phyloP scores from a whole-genome alignment of 1,140 invertebrate species.

The Drosophila pallidifrons region DNA sequence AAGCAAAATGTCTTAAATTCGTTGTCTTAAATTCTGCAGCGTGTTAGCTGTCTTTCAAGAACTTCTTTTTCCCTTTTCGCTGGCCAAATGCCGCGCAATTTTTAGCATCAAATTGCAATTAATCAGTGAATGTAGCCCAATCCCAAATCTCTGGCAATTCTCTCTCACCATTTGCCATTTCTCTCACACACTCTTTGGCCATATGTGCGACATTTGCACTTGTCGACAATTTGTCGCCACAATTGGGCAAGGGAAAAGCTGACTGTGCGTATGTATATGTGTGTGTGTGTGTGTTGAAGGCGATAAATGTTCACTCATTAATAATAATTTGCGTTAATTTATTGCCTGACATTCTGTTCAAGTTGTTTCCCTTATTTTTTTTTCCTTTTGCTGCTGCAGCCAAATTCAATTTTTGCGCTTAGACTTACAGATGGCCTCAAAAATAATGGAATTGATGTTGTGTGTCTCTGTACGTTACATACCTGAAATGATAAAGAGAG shows the following conservation, averaged over 20 bases:
- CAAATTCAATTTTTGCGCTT: conserved; percentile 49
- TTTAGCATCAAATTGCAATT: conserved; percentile 82
- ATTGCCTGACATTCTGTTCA: conserved; percentile 62
- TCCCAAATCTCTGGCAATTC: conserved; percentile 18
- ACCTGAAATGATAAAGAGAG: conserved; percentile 57
- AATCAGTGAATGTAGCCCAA: conserved; percentile 61
- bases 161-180: background rate
- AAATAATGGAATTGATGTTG: conserved; percentile 68
- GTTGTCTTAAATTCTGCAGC: background rate
- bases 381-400: conserved; percentile 10
- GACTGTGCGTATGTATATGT: background rate
- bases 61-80: conserved; percentile 20
- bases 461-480: conserved; percentile 59
- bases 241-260: conserved; percentile 35
- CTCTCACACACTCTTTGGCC: background rate
- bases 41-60: conserved; percentile 37
- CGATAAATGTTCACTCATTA: conserved; percentile 77
- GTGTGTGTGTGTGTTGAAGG: conserved; percentile 19
- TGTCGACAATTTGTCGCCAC: conserved; percentile 60
- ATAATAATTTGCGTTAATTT: conserved; percentile 83
- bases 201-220: conserved; percentile 64
- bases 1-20: background rate
- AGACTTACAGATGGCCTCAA: conserved; percentile 68
- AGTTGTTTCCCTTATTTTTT: conserved; percentile 31
- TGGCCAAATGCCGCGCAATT: conserved; percentile 60